Base-by-base conservation (phyloP, 2,113 vertebrate species). In the Asarcornis scutulata region DNA sequence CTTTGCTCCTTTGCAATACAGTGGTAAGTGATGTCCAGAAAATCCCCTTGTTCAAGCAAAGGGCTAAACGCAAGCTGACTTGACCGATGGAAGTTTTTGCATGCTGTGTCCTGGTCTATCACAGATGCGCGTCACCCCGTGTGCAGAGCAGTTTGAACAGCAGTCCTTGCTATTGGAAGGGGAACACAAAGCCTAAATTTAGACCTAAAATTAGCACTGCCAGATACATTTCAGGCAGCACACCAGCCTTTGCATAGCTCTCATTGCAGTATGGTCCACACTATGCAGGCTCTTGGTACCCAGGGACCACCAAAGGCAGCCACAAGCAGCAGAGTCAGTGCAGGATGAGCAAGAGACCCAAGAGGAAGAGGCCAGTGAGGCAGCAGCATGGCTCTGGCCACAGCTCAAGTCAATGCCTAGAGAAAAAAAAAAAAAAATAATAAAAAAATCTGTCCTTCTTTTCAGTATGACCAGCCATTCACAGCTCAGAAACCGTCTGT, bases 281-380 rank as follows among this genome's bases (percentile, higher is more conserved):
- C 22, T 40, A 17, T 32, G 64, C 58, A 64, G 56, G 42, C 21
- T 87, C 48, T 64, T 0, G 0, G 7, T 38, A 44, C 42, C 31
- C 0, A 0, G n/a, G 31, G 69, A 42, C 16, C 58, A 23, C 13
- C 1, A 1, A 27, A 17, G 13, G 22, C 46, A 84, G 50, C 62
- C n/a, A 13, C 0, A 0, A 0, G 3, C 50, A 60, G 53, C 42
- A 16, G 67, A 91, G 59, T 29, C 53, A 23, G 18, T 4, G 5
- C 13, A 2, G 20, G 62, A 25, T 40, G 23, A 77, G 53, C 29
- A 23, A 38, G 44, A 73, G 53, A 52, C 20, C 27, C 36, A 12
- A 38, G 73, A 72, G 66, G 8, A 29, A 31, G 9, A 56, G 22
- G 36, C n/a, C 36, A 11, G 6, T 4, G 13, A 42, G 25, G 53